Evolutionary conservation across 2,113 vertebrate genomes (phyloP).

Genomic region (Isurus oxyrinchus): DNA sequence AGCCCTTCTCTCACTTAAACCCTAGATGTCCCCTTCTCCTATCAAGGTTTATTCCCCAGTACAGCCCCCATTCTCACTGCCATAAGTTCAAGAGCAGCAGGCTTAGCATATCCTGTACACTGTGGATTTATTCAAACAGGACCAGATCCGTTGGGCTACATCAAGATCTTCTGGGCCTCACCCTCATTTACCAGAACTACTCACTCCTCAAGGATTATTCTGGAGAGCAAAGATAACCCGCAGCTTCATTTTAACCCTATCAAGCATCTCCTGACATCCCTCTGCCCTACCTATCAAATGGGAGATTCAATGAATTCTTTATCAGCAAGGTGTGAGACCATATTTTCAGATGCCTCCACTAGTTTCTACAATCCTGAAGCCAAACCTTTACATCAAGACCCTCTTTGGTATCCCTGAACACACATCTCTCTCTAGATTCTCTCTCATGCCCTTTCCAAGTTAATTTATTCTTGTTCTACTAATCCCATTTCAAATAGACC

Average conservation of each 20-base stretch:
- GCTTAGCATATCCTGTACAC: background rate
- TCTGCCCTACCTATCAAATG: background rate
- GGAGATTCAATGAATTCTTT: background rate
- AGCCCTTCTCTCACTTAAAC: too few species aligned
- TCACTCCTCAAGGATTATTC: background rate
- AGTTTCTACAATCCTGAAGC: background rate
- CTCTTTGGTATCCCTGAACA: background rate
- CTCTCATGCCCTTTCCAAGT: background rate
- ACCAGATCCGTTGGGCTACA: background rate
- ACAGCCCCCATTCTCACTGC: background rate
- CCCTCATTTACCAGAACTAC: background rate
- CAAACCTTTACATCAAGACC: background rate
- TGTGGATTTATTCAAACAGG: background rate
- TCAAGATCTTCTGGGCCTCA: background rate
- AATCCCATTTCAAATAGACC: background rate
- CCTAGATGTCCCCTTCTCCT: background rate
- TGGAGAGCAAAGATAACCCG: background rate
- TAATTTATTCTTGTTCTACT: background rate
- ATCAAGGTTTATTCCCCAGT: background rate
- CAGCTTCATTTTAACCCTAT: background rate
- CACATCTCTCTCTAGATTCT: background rate
- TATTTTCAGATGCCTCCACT: background rate
- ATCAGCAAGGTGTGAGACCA: background rate
- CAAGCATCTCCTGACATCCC: background rate
- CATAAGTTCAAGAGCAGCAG: background rate